phyloP scores from a whole-genome alignment of 2,888 invertebrate genomes.

The Sinodicranocentrus sp. region DNA sequence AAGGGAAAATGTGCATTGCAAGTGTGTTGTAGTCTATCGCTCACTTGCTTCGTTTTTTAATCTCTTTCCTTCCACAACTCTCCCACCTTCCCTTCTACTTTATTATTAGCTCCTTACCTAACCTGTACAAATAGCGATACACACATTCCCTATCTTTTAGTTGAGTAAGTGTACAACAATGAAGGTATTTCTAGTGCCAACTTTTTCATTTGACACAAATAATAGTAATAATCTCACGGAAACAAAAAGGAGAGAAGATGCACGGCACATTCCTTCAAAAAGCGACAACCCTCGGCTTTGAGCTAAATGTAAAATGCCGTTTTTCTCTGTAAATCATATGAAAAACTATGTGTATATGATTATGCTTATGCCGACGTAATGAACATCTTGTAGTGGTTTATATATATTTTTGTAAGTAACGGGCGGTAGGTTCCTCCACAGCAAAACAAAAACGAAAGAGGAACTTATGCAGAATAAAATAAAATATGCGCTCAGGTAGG shows the following conservation, averaged over 20 bases:
- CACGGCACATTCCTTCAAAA: not conserved
- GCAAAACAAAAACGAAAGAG: not conserved
- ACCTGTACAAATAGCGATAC: too few species aligned
- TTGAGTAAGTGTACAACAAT: not conserved
- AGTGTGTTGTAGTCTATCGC: too few species aligned
- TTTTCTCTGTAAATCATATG: not conserved
- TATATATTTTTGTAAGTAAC: not conserved
- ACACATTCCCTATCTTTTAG: not conserved
- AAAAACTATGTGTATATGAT: not conserved
- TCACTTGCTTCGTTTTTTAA: too few species aligned
- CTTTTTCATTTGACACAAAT: constrained; percentile 5
- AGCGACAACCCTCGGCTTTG: not conserved
- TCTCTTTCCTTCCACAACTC: not conserved
- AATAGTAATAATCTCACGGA: not conserved
- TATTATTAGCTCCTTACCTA: not conserved
- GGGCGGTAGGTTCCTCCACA: not conserved
- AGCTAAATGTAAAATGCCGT: not conserved
- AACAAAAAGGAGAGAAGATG: not conserved
- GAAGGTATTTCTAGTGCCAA: not conserved
- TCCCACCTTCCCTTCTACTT: not conserved
- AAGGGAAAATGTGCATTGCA: too few species aligned
- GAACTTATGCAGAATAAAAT: not conserved
- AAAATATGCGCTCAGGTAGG: not conserved
- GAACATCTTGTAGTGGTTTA: not conserved
- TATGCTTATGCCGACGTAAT: not conserved